These are phyloP conservation scores for Ganaspis brasiliensis DNA, from an alignment of 2,888 invertebrate genomes.

Conservation along the genomic window DNA sequence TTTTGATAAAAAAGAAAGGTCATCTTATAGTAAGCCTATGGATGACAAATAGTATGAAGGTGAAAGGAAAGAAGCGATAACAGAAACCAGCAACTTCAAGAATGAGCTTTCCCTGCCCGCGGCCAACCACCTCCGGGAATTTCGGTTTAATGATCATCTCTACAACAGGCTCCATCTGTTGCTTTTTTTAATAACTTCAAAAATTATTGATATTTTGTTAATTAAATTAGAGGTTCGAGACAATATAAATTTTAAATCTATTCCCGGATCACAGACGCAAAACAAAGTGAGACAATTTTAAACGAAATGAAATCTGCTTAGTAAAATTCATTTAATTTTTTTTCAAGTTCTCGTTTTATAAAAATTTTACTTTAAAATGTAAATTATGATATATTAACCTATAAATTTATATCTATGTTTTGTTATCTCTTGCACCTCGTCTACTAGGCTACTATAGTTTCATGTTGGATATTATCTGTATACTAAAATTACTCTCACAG, in stretches of 20 bases:
- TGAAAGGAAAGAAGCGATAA: slow-evolving; percentile 69
- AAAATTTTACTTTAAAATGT: no score
- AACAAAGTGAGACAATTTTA: no score
- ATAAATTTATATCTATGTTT: no score
- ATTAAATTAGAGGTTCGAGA: no score
- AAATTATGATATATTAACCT: no score
- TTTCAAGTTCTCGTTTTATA: no score
- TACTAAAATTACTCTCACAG: slow-evolving; percentile 28
- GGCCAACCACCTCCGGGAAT: slow-evolving; percentile 46
- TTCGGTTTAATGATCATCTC: neutral
- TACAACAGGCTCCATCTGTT: slow-evolving; percentile 44
- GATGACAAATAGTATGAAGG: slow-evolving; percentile 66
- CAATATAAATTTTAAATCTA: no score
- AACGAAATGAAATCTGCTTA: no score
- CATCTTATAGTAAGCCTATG: slow-evolving; percentile 62
- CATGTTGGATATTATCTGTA: slow-evolving; percentile 42
- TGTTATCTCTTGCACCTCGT: slow-evolving; percentile 13
- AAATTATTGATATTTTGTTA: neutral
- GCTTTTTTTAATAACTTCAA: neutral
- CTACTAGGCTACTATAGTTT: slow-evolving; percentile 28
- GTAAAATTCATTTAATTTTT: no score
- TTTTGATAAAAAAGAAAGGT: slow-evolving; percentile 71
- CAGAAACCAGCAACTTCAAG: slow-evolving; percentile 47
- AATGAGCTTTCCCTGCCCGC: slow-evolving; percentile 52
- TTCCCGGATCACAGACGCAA: no score